phyloP scores from a whole-genome alignment of 2,888 invertebrate species.

The Tiliacea aurago region DNA sequence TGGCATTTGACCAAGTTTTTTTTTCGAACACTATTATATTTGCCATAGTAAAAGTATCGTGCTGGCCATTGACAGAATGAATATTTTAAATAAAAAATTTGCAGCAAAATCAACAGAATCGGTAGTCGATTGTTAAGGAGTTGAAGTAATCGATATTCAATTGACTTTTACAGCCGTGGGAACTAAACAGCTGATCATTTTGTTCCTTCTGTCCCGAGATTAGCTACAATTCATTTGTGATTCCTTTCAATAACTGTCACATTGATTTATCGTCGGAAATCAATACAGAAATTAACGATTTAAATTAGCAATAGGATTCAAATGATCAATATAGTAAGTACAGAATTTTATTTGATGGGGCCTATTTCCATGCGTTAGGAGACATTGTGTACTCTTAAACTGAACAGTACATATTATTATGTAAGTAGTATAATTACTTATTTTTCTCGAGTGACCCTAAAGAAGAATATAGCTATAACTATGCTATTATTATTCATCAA shows the following conservation, averaged over 20 bases:
- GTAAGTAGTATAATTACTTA: too few relatives aligned
- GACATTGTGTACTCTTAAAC: too few relatives aligned
- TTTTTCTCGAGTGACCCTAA: too few relatives aligned
- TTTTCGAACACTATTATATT: background rate
- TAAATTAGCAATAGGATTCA: background rate
- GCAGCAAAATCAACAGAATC: background rate
- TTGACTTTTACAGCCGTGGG: conserved; percentile 35
- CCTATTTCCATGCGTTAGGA: background rate
- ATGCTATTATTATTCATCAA: background rate
- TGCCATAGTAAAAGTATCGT: background rate
- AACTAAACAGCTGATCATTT: conserved; percentile 41
- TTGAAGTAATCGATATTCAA: conserved; percentile 41
- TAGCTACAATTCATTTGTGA: conserved; percentile 36
- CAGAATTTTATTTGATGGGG: background rate
- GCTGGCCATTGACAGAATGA: background rate
- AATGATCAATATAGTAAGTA: background rate
- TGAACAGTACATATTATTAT: too few relatives aligned
- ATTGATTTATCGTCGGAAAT: conserved; percentile 18
- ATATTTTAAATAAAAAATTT: background rate
- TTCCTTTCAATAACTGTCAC: conserved; percentile 35
- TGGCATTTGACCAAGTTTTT: background rate
- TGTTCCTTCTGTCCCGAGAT: conserved; percentile 29
- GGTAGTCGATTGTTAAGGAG: conserved; percentile 22
- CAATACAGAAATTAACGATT: conserved; percentile 9
- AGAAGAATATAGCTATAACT: background rate